Evolutionary conservation across 2,797 vertebrate species (phyloP), one percentile per base, ranked within the genome.

Genomic region (Sternotherus odoratus): DNA sequence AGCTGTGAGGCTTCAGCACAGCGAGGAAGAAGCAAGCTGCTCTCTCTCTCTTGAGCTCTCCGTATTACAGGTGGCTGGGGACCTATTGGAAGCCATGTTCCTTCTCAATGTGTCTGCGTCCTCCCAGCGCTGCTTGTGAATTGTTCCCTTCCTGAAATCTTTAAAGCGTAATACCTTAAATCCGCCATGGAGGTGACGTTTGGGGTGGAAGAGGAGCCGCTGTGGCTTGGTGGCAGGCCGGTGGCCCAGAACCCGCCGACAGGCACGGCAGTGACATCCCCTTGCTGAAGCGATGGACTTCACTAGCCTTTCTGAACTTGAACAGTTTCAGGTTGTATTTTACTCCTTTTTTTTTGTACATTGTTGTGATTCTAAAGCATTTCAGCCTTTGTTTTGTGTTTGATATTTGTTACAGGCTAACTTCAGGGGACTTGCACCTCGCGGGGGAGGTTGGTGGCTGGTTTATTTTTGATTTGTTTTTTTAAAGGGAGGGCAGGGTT

Each of bases 261-360:
- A 95, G 85, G 95, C 83, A 93, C 96, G 88, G 46, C 93, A 96
- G 93, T 89, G 95, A 92, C 94, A 83, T 95, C 94, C 96, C 97
- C 97, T 97, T 97, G 95, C 96, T 97, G 97, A 97, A 98, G 97
- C 95, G 97, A 98, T 96, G 98, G 98, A 98, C 98, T 97, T 97
- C 96, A 97, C 82, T 94, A 96, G 97, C 97, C 91, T 98, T 97
- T 97, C 92, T 97, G 96, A 97, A 97, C 97, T 97, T 96, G 95
- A 98, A 97, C 96, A 95, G 89, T 97, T 98, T 97, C 97, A 98
- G 98, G 97, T 97, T 97, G 97, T 98, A 96, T 97, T 98, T 98
- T 97, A 96, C 86, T 94, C 54, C 24, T 8, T 49, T 15, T 39
- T 94, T 97, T 98, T 98, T 97, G 96, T 98, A 98, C 95, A 88